These are phyloP conservation scores for Cepphus grylle DNA, from an alignment of 2,113 vertebrate genomes.

Conservation along the genomic window DNA sequence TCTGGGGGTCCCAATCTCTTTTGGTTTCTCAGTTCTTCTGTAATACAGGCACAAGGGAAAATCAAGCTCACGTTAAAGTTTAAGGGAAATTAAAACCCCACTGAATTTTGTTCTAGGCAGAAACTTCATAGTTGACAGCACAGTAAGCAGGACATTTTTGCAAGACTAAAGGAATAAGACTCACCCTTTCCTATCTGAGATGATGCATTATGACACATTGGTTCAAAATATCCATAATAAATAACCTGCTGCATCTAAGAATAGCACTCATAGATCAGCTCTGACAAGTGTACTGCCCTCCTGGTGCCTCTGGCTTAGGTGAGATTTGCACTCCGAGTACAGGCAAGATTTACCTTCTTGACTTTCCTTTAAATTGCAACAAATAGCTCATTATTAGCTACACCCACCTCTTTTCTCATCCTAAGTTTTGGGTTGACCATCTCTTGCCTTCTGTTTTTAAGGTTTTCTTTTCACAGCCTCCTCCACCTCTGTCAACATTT, in stretches of 20 bases:
- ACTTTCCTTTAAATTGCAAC: background rate
- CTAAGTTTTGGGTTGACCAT: background rate
- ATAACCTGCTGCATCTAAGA: conserved; percentile 6
- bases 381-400: background rate
- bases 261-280: conserved; percentile 7
- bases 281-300: conserved; percentile 9
- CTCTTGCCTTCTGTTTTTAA: background rate
- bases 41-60: background rate
- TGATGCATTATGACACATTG: conserved; percentile 8
- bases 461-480: background rate
- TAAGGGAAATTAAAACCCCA: background rate
- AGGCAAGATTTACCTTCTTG: background rate
- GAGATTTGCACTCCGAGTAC: background rate
- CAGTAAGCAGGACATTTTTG: background rate
- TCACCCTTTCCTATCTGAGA: background rate
- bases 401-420: background rate
- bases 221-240: conserved; percentile 38
- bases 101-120: background rate
- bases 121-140: background rate
- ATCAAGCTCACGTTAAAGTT: background rate
- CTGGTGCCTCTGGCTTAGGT: background rate
- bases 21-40: background rate
- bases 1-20: background rate
- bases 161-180: background rate
- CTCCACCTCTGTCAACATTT: background rate